Percentiles rank a stretch among this genome's conserved stretches.
Conservation (phyloP, 2,888 invertebrate species). For the Xylota segnis region DNA sequence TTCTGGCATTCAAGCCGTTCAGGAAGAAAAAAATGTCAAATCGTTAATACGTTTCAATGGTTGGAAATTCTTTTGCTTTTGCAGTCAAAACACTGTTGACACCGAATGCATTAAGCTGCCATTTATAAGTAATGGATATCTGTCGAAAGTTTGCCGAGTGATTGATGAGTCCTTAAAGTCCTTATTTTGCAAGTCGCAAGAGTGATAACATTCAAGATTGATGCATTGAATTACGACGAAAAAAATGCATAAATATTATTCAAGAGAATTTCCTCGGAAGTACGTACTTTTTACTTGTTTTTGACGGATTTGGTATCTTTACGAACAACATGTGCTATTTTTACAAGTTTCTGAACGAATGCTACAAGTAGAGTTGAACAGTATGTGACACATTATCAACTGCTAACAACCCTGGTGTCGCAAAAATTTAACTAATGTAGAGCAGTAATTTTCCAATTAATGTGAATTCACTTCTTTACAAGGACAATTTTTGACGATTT, state of each 20-base stretch:
- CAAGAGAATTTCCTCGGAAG: background rate
- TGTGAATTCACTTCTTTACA: no score
- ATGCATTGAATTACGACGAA: conserved; percentile 48
- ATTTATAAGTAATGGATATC: conserved; percentile 62
- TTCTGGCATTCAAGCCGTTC: background rate
- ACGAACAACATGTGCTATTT: background rate
- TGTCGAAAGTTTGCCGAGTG: conserved; percentile 59
- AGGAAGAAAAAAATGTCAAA: background rate
- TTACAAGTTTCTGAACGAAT: background rate
- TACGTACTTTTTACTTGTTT: background rate
- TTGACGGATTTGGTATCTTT: background rate
- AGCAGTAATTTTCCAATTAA: no score
- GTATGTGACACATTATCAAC: background rate
- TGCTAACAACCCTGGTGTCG: no score
- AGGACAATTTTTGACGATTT: no score
- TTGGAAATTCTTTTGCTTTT: conserved; percentile 11
- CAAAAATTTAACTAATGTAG: no score
- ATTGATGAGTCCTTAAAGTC: conserved; percentile 67
- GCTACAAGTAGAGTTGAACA: background rate
- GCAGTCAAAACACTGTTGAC: conserved; percentile 9
- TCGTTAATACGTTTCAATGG: background rate
- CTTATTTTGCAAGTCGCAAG: conserved; percentile 34
- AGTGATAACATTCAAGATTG: conserved; percentile 60
- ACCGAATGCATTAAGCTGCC: conserved; percentile 64
- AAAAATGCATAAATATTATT: conserved; percentile 37